Evolutionary conservation across 1,140 invertebrate species (phyloP), one percentile per base, ranked within the genome.

Genomic region (Leptonema lineaticorne): DNA sequence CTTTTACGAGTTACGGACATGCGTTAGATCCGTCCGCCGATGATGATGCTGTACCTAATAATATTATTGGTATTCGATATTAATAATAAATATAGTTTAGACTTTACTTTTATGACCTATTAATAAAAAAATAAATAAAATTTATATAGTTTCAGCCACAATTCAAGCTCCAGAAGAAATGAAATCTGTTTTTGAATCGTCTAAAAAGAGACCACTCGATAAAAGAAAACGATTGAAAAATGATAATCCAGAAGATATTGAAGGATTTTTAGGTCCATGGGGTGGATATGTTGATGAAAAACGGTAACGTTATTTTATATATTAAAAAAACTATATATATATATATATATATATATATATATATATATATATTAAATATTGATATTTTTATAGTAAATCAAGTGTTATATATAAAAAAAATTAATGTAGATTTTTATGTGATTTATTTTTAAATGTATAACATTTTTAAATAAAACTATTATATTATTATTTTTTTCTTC

Each of bases 191-290:
- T 97, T 97, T 85, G 95, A 97, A 81, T 86, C 82, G 29, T 89
- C 89, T 20, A 88, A 88, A 48, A 85, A 88, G 73, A 82, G 88
- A 76, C 86, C 87, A 46, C 81, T 90, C 2, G 91, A 95, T 75
- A 97, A 95, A 77, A 87, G 96, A 76, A 99, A 98, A 82, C 84
- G 95, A 74, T 86, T 90, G 46, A 92, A 89, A 78, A 99, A 99
- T 84, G 88, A 92, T 74, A 88, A 98, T 80, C 89, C 97, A 0
- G 82, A 86, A 28, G 97, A 99, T 83, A 87, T 99, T 67, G 94
- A 94, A 67, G 96, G 96, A 6, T 99, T 97, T 78, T 81, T 96
- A 1, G 97, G 98, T 0, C 98, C 97, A 0, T 99, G 98, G 98
- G 97, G 94, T 63, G 91, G 92, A 63, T 99, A 88, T 83, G 85